These are phyloP conservation scores for Quadroppia sp. DNA, from an alignment of 2,888 invertebrate genomes.

Conservation along the genomic window DNA sequence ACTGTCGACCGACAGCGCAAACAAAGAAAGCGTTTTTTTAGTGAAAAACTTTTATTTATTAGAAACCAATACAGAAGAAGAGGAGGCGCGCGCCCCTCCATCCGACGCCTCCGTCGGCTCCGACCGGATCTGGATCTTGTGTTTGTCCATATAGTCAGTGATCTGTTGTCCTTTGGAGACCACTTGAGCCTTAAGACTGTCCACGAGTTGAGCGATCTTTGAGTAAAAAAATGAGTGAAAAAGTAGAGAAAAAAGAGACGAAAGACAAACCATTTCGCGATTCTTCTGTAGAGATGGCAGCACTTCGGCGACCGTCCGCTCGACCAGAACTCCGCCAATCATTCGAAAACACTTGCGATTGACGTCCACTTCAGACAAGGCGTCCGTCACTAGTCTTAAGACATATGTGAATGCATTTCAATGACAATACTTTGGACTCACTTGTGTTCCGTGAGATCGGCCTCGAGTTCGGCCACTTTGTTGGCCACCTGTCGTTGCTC, in stretches of 20 bases:
- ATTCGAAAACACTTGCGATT: slow-evolving; percentile 84
- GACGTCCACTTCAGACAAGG: slow-evolving; percentile 75
- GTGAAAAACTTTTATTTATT: no score
- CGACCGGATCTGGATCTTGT: slow-evolving; percentile 79
- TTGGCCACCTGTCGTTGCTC: slow-evolving; percentile 81
- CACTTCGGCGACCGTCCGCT: slow-evolving; percentile 84
- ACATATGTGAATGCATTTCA: no score
- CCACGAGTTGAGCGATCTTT: slow-evolving; percentile 73
- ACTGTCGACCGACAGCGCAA: not conserved
- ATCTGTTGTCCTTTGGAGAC: slow-evolving; percentile 81
- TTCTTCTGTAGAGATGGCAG: slow-evolving; percentile 76
- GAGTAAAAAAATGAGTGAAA: slow-evolving; percentile 48
- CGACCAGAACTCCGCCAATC: slow-evolving; percentile 88
- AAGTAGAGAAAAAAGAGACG: not conserved
- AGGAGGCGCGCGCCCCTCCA: no score
- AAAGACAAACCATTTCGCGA: slow-evolving; percentile 62
- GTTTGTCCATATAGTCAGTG: slow-evolving; percentile 82
- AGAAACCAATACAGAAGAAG: no score
- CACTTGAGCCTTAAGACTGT: slow-evolving; percentile 72
- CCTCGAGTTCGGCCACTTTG: slow-evolving; percentile 86
- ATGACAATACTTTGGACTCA: slow-evolving; percentile 52
- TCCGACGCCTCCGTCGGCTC: not conserved
- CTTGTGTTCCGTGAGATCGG: slow-evolving; percentile 95
- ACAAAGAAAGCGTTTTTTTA: not conserved
- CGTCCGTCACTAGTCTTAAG: slow-evolving; percentile 84